Percentiles rank a stretch among this genome's conserved stretches.
phyloP scores from a whole-genome alignment of 2,113 vertebrate species.

The Merops nubicus region DNA sequence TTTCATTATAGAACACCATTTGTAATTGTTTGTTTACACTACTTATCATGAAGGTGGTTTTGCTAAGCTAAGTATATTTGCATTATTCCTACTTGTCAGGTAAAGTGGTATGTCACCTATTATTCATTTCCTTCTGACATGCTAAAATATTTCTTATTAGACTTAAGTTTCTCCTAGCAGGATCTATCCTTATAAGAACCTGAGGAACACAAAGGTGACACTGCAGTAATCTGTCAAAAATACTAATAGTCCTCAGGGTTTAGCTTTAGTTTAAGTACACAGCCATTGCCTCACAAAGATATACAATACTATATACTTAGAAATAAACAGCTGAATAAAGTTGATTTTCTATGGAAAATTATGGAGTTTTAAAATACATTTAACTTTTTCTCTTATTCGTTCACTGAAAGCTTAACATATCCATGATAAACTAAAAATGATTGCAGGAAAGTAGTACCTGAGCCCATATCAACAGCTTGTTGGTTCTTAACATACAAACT shows the following conservation, averaged over 20 bases:
- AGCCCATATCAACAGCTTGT: not conserved
- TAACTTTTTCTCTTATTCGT: not conserved
- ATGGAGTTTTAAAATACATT: fast-evolving
- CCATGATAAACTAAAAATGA: not conserved
- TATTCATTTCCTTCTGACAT: not conserved
- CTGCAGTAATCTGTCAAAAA: not conserved
- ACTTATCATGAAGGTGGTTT: not conserved
- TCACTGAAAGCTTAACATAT: not conserved
- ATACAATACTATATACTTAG: not conserved
- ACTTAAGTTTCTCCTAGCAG: not conserved
- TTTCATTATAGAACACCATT: not conserved
- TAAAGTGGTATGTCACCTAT: not conserved
- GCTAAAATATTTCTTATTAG: not conserved
- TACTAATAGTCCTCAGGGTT: not conserved
- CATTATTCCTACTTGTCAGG: not conserved
- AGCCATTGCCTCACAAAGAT: not conserved
- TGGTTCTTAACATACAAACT: not conserved
- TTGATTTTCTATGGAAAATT: not conserved
- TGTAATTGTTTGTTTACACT: not conserved
- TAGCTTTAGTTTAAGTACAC: not conserved
- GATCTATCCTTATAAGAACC: not conserved
- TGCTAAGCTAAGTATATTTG: not conserved
- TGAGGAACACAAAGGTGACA: not conserved
- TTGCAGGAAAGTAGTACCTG: not conserved
- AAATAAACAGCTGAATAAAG: not conserved